These are phyloP conservation scores for Nasonia longicornis DNA, from an alignment of 1,140 invertebrate genomes.

Conservation along the genomic window DNA sequence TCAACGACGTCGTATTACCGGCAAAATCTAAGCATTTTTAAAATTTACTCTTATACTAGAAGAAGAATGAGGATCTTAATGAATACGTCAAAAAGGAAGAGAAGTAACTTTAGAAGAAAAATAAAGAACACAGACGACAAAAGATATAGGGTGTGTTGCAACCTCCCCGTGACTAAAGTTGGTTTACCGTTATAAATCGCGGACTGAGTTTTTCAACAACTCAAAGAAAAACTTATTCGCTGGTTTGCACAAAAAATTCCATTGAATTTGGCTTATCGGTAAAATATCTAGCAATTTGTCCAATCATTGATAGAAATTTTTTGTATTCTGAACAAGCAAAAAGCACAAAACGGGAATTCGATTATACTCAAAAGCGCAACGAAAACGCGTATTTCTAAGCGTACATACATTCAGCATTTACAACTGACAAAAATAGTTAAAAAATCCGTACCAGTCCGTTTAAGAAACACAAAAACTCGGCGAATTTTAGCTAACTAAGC, in stretches of 20 bases:
- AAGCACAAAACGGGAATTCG: slow-evolving; percentile 11
- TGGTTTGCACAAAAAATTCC: not conserved
- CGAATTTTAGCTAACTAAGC: not conserved
- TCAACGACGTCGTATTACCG: slow-evolving; percentile 27
- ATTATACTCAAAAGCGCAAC: slow-evolving; percentile 2
- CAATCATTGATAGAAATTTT: not conserved
- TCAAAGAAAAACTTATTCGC: not conserved
- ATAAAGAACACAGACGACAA: slow-evolving; percentile 13
- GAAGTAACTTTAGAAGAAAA: not conserved
- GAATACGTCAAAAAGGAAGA: not conserved
- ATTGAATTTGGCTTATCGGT: not conserved
- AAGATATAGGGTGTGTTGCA: not conserved
- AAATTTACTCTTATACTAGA: slow-evolving; percentile 17
- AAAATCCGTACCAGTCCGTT: slow-evolving; percentile 25
- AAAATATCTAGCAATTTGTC: not conserved
- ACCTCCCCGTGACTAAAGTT: not conserved
- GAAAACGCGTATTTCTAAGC: slow-evolving; percentile 7
- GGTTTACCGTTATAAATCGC: slow-evolving; percentile 3
- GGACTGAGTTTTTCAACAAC: not conserved
- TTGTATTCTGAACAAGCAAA: not conserved
- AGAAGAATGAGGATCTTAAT: not conserved
- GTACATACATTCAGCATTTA: not conserved
- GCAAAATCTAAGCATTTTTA: slow-evolving; percentile 19
- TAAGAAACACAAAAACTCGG: slow-evolving; percentile 24
- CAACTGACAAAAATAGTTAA: not conserved